phyloP scores from a whole-genome alignment of 2,888 invertebrate species.

The Brachylomia viminalis region DNA sequence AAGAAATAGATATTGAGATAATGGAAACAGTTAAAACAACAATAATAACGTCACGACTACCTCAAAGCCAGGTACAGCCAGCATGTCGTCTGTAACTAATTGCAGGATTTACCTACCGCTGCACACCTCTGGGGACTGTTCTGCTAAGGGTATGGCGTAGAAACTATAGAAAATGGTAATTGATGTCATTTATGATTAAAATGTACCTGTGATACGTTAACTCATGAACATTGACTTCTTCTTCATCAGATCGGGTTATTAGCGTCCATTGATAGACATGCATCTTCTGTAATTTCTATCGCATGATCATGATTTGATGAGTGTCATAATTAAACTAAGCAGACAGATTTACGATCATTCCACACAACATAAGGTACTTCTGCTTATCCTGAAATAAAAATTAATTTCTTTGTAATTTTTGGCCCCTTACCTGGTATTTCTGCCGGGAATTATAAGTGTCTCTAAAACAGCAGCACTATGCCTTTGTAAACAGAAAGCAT shows the following conservation, averaged over 20 bases:
- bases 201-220: background rate
- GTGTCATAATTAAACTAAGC: background rate
- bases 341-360: background rate
- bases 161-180: background rate
- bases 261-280: background rate
- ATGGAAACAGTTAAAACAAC: background rate
- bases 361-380: background rate
- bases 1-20: conserved; percentile 1
- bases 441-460: background rate
- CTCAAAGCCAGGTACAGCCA: conserved; percentile 27
- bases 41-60: conserved; percentile 11
- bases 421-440: too few relatives aligned
- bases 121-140: conserved; percentile 19
- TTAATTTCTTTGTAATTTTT: background rate
- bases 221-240: background rate
- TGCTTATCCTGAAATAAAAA: background rate
- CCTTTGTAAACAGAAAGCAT: background rate
- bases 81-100: conserved; percentile 47
- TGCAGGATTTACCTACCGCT: conserved; percentile 52
- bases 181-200: background rate
- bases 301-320: background rate
- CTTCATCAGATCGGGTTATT: background rate
- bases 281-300: background rate
- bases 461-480: background rate
- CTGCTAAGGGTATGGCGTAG: background rate